Conservation (phyloP, 2,888 invertebrate genomes). For the Phlogophora meticulosa region DNA sequence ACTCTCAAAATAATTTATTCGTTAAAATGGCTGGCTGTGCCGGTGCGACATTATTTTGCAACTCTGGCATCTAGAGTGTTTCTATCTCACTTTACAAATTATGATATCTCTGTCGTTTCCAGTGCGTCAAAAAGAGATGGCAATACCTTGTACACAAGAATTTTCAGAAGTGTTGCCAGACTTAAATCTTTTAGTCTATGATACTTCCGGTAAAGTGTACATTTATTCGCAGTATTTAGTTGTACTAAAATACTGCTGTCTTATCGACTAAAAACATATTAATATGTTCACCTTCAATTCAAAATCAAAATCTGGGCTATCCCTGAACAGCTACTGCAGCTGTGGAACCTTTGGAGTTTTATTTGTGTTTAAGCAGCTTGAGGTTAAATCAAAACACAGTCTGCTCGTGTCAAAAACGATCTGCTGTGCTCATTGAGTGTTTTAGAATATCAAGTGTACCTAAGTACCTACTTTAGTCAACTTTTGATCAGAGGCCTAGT, state of each 20-base stretch:
- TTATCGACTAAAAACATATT: slow-evolving; percentile 11
- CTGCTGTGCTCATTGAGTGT: too few species aligned
- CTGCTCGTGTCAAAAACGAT: too few species aligned
- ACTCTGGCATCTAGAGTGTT: slow-evolving; percentile 41
- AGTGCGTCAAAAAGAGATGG: slow-evolving; percentile 32
- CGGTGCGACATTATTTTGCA: slow-evolving; percentile 40
- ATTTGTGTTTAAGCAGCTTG: too few species aligned
- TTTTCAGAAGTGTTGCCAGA: slow-evolving; percentile 22
- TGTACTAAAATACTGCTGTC: too few species aligned
- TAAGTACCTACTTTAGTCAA: too few species aligned
- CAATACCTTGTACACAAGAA: neutral
- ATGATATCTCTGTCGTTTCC: neutral
- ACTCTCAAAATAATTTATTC: slow-evolving; percentile 70
- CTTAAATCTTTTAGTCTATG: neutral
- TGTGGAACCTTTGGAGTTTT: too few species aligned
- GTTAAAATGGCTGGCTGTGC: slow-evolving; percentile 33
- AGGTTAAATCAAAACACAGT: too few species aligned
- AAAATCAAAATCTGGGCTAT: too few species aligned
- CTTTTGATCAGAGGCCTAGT: too few species aligned
- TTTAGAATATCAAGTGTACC: too few species aligned
- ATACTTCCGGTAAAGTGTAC: slow-evolving; percentile 45
- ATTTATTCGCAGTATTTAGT: slow-evolving; percentile 17
- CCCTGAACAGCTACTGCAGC: too few species aligned
- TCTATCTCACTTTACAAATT: slow-evolving; percentile 41
- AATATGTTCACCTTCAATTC: too few species aligned